A percentile compares a stretch with the other conserved stretches of the same genome.
phyloP scores from a whole-genome alignment of 2,797 vertebrate species.

The Tokudaia tokunoshimensis region DNA sequence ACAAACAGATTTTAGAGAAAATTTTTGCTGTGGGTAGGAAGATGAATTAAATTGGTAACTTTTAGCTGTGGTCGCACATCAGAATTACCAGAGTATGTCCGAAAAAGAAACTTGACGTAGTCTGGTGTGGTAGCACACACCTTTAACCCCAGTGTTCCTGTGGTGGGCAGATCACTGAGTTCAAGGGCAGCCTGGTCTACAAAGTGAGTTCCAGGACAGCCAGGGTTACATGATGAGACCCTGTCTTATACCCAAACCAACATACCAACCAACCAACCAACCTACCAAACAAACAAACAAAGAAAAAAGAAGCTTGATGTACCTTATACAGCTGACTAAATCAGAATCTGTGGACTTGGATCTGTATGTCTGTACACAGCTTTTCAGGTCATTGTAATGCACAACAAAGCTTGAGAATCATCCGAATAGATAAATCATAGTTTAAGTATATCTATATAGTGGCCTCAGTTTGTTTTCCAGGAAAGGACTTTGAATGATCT shows the following conservation, averaged over 20 bases:
- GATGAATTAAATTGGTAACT: conserved; percentile 15
- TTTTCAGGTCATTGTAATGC: not conserved
- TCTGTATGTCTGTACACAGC: not conserved
- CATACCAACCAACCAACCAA: not conserved
- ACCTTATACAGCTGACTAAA: not conserved
- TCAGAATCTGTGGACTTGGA: not conserved
- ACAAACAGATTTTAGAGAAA: not conserved
- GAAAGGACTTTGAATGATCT: conserved; percentile 36
- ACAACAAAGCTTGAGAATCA: not conserved
- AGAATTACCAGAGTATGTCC: not conserved
- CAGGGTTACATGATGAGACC: not conserved
- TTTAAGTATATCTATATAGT: conserved; percentile 3
- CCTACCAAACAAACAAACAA: not conserved
- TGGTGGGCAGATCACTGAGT: not conserved
- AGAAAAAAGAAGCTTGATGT: not conserved
- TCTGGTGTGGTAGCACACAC: not conserved
- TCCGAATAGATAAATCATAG: not conserved
- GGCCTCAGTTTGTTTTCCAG: conserved; percentile 30
- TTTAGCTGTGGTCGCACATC: not conserved
- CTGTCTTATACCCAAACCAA: not conserved
- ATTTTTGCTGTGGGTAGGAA: conserved; percentile 42
- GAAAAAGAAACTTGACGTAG: not conserved
- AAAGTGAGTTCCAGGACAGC: not conserved
- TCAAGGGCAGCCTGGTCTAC: not conserved
- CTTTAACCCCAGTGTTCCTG: not conserved